These are phyloP conservation scores for Leptura quadrifasciata DNA, from an alignment of 2,888 invertebrate genomes.

Conservation along the genomic window DNA sequence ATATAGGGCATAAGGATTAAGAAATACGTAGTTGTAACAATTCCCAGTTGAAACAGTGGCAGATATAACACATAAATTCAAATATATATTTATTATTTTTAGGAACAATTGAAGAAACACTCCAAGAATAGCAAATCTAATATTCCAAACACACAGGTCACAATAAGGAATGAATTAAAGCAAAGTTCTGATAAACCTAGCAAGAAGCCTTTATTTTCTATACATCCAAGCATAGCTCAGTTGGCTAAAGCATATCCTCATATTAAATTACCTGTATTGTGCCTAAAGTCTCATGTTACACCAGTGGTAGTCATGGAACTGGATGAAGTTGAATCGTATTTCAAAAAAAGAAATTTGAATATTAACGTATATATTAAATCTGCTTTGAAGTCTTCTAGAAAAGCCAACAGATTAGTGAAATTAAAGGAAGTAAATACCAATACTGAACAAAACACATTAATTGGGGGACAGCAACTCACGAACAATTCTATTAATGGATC, in stretches of 20 bases:
- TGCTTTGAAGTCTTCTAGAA: conserved; percentile 15
- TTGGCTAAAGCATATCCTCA: conserved; percentile 49
- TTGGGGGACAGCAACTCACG: not conserved
- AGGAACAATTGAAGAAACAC: conserved; percentile 11
- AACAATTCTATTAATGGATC: not conserved
- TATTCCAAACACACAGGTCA: conserved; percentile 46
- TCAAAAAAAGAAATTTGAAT: conserved; percentile 42
- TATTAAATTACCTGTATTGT: conserved; percentile 42
- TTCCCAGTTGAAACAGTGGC: no score
- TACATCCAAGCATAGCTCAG: conserved; percentile 48
- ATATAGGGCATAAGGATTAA: no score
- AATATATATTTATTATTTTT: conserved; percentile 11
- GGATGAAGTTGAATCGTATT: conserved; percentile 58
- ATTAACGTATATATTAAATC: conserved; percentile 29
- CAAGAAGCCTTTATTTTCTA: not conserved
- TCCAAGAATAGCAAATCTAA: conserved; percentile 34
- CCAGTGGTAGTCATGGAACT: conserved; percentile 58
- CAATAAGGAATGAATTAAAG: conserved; percentile 29
- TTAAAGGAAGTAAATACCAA: not conserved
- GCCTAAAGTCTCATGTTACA: conserved; percentile 33
- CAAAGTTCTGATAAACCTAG: not conserved
- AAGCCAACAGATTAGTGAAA: not conserved
- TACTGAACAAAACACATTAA: not conserved
- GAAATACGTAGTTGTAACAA: no score
- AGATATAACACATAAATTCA: no score